Evolutionary conservation across 2,113 vertebrate genomes (phyloP).

Genomic region (Microtus pennsylvanicus): DNA sequence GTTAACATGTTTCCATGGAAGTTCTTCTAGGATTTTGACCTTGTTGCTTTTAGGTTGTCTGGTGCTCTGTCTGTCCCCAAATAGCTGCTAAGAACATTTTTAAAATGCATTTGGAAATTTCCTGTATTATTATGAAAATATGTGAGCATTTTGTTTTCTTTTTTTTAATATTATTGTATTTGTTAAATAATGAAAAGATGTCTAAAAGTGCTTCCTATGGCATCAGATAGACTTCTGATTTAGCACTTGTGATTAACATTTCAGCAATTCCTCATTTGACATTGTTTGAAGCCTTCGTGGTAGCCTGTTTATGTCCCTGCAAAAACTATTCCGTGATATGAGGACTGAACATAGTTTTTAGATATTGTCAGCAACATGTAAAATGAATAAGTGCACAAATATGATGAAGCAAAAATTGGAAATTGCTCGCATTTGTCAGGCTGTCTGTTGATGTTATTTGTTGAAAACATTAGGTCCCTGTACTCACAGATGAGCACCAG

Average conservation of each 20-base stretch:
- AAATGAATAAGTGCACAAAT: neutral
- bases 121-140: conserved; percentile 56
- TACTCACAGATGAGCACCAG: neutral
- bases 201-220: neutral
- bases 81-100: conserved; percentile 25
- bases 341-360: conserved; percentile 37
- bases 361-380: neutral
- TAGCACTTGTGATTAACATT: conserved; percentile 36
- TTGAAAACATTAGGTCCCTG: too few species aligned
- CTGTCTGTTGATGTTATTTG: conserved; percentile 46
- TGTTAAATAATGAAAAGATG: conserved; percentile 29
- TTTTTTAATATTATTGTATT: conserved; percentile 51
- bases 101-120: neutral
- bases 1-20: neutral
- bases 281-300: neutral
- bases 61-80: neutral
- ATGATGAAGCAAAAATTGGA: neutral
- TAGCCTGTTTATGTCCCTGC: neutral
- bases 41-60: neutral
- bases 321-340: neutral
- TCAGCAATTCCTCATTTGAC: conserved; percentile 23
- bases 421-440: conserved; percentile 4
- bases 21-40: neutral
- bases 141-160: conserved; percentile 38
- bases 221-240: conserved; percentile 18